These are phyloP conservation scores for Pseudochromis fuscus DNA, from an alignment of 2,797 vertebrate genomes.

Conservation along the genomic window DNA sequence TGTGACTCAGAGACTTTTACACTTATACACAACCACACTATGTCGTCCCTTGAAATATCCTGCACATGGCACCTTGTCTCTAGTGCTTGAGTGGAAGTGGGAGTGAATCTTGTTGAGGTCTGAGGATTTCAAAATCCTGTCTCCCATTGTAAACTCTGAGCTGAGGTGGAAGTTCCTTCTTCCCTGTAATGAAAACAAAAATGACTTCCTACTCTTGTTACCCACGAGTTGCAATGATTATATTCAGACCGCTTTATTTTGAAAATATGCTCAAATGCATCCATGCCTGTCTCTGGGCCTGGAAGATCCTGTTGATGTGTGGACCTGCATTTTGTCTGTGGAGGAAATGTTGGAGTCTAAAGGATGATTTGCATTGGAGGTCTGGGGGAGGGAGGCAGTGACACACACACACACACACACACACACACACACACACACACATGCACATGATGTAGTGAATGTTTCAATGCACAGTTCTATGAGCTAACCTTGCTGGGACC, in stretches of 20 bases:
- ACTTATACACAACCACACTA: not conserved
- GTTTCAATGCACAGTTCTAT: not conserved
- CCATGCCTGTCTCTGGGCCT: not conserved
- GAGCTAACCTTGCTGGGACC: not conserved
- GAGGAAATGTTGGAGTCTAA: constrained; percentile 52
- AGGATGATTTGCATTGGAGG: constrained; percentile 62
- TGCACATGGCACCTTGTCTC: not conserved
- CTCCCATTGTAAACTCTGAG: not conserved
- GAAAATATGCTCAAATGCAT: not conserved
- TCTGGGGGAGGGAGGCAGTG: not conserved
- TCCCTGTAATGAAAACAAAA: constrained; percentile 36
- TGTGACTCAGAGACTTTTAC: not conserved
- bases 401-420: not conserved
- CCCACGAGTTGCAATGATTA: not conserved
- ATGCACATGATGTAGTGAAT: not conserved
- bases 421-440: not conserved
- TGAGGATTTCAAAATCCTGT: not conserved
- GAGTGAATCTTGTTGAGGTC: not conserved
- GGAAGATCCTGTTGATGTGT: not conserved
- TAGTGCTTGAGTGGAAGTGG: not conserved
- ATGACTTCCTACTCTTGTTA: constrained; percentile 33
- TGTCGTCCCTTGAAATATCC: not conserved
- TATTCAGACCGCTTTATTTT: not conserved
- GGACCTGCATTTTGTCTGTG: constrained; percentile 24
- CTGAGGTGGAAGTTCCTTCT: constrained; percentile 42